Conservation (phyloP, 37 sponge, comb jelly and placozoan genomes). For the Petrosia ficiformis region DNA sequence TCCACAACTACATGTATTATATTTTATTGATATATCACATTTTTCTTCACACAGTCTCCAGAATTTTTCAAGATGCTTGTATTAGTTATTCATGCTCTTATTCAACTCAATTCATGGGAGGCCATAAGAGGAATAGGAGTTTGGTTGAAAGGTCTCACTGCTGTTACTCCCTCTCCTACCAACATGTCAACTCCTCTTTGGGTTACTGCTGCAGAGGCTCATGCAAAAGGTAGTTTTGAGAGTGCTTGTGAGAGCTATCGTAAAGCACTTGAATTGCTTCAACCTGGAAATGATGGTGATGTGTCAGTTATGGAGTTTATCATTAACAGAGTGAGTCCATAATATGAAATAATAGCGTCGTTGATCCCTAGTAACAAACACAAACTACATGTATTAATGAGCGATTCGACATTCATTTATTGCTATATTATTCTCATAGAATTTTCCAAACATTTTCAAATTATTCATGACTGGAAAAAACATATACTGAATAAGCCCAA, state of each 20-base stretch:
- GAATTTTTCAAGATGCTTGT: slow-evolving; percentile 80
- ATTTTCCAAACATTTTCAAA: no score
- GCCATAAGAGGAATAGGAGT: slow-evolving; percentile 64
- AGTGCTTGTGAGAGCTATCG: slow-evolving; percentile 73
- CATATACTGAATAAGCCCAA: no score
- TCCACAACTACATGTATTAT: neutral
- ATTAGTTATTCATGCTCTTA: slow-evolving; percentile 66
- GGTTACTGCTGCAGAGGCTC: slow-evolving; percentile 70
- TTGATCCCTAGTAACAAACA: neutral
- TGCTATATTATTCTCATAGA: no score
- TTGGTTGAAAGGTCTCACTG: slow-evolving; percentile 45
- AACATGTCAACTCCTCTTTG: slow-evolving; percentile 25
- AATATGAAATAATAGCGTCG: neutral
- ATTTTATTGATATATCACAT: neutral
- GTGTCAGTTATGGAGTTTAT: slow-evolving; percentile 47
- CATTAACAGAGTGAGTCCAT: slow-evolving; percentile 62
- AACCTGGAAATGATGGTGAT: slow-evolving; percentile 7
- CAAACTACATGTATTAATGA: no score
- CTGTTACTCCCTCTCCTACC: slow-evolving; percentile 31
- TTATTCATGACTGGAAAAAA: no score
- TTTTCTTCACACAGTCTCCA: slow-evolving; percentile 15
- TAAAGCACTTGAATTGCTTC: slow-evolving; percentile 53
- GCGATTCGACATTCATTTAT: no score
- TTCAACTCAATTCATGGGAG: slow-evolving; percentile 68
- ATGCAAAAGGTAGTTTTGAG: slow-evolving; percentile 81